A percentile compares a stretch with the other conserved stretches of the same genome.
Evolutionary conservation across 2,797 vertebrate species (phyloP).

Genomic region (Mallotus villosus): DNA sequence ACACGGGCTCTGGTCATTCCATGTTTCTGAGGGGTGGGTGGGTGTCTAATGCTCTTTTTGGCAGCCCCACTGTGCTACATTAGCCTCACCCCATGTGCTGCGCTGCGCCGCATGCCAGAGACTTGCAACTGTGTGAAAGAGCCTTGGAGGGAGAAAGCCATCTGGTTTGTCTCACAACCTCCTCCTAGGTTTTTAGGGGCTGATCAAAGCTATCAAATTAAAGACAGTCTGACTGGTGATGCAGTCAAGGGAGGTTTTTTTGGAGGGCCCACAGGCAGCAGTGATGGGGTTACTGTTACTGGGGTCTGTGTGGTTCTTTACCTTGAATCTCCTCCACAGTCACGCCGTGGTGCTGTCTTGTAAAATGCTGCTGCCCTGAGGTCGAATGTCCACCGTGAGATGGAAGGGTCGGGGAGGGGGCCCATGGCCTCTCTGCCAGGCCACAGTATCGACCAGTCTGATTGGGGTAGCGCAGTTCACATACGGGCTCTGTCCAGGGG

Average conservation of each 20-base stretch:
- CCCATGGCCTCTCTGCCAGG: too few species aligned
- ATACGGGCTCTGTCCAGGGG: background rate
- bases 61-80: slow-evolving; percentile 14
- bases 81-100: slow-evolving; percentile 14
- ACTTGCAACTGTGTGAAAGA: slow-evolving; percentile 31
- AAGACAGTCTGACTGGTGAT: slow-evolving; percentile 32
- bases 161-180: slow-evolving; percentile 52
- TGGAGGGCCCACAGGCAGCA: background rate
- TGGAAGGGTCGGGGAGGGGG: background rate
- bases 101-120: slow-evolving; percentile 24
- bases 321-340: background rate
- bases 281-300: background rate
- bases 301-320: background rate
- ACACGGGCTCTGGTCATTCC: slow-evolving; percentile 9
- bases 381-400: background rate
- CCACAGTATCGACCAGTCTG: too few species aligned
- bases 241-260: slow-evolving; percentile 18
- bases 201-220: slow-evolving; percentile 52
- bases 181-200: slow-evolving; percentile 31
- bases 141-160: slow-evolving; percentile 34
- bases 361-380: background rate
- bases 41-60: slow-evolving; percentile 7
- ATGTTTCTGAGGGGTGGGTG: background rate
- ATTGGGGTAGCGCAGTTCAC: background rate
- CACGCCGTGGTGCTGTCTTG: background rate